A percentile compares a stretch with the other conserved stretches of the same genome.
Conservation (phyloP, 2,797 vertebrate species). For the Bradypodion pumilum region DNA sequence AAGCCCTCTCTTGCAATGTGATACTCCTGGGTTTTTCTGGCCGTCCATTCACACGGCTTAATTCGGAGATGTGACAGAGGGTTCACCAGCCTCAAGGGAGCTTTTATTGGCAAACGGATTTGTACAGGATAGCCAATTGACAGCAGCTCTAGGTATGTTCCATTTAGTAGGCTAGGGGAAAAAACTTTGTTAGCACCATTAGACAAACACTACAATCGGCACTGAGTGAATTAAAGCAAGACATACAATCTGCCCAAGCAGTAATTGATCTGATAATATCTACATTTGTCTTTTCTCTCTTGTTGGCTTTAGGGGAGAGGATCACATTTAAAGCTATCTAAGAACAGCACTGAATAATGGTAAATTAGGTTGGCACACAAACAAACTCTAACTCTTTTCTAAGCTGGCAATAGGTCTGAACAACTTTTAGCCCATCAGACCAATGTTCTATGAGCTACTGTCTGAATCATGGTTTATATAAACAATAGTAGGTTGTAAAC, state of each 20-base stretch:
- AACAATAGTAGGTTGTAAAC: no score
- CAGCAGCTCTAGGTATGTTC: fast-evolving
- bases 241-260: conserved; percentile 24
- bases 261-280: conserved; percentile 4
- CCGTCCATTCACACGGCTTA: conserved; percentile 84
- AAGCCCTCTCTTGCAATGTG: conserved; percentile 92
- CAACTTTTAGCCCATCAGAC: background rate
- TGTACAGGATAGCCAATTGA: conserved; percentile 56
- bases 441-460: background rate
- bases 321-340: background rate
- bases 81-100: conserved; percentile 48
- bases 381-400: background rate
- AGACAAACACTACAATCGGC: background rate
- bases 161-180: background rate
- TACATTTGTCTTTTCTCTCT: background rate
- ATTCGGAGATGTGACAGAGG: conserved; percentile 78
- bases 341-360: background rate
- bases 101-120: conserved; percentile 55
- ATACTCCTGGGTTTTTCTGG: conserved; percentile 91
- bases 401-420: background rate
- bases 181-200: conserved; percentile 19
- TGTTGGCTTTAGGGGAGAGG: no score
- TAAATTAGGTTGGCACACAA: background rate
- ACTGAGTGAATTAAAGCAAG: conserved; percentile 21
- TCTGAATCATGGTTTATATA: background rate